Conservation (phyloP, 1,140 invertebrate species). For the Anthonomus grandis region DNA sequence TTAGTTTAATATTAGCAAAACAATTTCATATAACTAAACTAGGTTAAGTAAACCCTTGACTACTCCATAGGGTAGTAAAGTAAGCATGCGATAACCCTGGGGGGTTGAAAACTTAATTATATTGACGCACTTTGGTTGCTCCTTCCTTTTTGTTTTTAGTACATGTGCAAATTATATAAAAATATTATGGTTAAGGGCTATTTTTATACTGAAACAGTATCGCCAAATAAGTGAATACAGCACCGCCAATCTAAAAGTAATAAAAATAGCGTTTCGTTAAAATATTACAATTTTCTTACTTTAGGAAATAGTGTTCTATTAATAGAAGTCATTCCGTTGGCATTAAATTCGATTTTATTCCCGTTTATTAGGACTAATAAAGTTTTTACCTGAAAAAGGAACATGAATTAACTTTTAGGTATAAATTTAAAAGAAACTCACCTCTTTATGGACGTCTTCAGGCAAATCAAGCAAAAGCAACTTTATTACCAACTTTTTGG, state of each 20-base stretch:
- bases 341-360: slow-evolving; percentile 17
- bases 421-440: too few species aligned
- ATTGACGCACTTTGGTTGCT: too few species aligned
- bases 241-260: slow-evolving; percentile 6
- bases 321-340: neutral
- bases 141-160: too few species aligned
- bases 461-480: neutral
- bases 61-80: too few species aligned
- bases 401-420: too few species aligned
- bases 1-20: too few species aligned
- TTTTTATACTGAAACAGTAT: slow-evolving; percentile 15
- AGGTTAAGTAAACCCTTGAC: too few species aligned
- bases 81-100: too few species aligned
- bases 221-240: slow-evolving; percentile 13
- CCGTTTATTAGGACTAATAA: neutral
- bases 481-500: neutral
- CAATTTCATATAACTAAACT: too few species aligned
- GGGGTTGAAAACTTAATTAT: too few species aligned
- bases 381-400: slow-evolving; percentile 11
- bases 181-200: too few species aligned
- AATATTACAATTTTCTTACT: slow-evolving; percentile 3
- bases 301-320: slow-evolving; percentile 9
- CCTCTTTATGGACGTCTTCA: slow-evolving; percentile 7
- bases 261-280: neutral
- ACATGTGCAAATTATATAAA: too few species aligned